Conservation (phyloP, 1,140 invertebrate genomes). For the Gerris buenoi region DNA sequence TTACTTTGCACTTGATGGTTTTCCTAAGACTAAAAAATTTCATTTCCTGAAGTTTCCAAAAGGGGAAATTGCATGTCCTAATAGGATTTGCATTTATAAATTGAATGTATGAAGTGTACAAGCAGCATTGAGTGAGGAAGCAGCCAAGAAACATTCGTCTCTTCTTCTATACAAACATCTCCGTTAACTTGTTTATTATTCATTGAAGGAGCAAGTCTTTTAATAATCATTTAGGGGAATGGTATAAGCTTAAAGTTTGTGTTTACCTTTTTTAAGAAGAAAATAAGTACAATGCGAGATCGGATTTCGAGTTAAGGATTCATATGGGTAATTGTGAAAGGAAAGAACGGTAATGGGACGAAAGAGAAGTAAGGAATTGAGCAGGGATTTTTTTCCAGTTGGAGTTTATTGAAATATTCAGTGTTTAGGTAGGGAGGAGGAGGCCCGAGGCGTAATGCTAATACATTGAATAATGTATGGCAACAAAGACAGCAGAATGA, state of each 20-base stretch:
- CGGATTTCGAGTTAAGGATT: not conserved
- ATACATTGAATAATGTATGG: not conserved
- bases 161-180: not conserved
- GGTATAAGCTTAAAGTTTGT: not conserved
- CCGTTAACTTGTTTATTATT: not conserved
- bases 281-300: not conserved
- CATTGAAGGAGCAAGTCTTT: not conserved
- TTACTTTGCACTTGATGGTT: too few relatives aligned
- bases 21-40: too few relatives aligned
- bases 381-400: not conserved
- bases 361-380: not conserved
- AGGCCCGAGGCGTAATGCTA: not conserved
- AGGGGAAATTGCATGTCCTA: too few relatives aligned
- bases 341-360: not conserved
- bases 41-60: too few relatives aligned
- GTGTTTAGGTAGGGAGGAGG: not conserved
- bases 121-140: too few relatives aligned
- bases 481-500: not conserved
- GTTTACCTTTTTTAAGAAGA: not conserved
- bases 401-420: not conserved
- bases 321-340: not conserved
- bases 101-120: too few relatives aligned
- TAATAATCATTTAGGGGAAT: not conserved
- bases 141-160: not conserved
- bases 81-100: too few relatives aligned